phyloP scores from a whole-genome alignment of 2,888 invertebrate genomes.

The Bellardia pandia region DNA sequence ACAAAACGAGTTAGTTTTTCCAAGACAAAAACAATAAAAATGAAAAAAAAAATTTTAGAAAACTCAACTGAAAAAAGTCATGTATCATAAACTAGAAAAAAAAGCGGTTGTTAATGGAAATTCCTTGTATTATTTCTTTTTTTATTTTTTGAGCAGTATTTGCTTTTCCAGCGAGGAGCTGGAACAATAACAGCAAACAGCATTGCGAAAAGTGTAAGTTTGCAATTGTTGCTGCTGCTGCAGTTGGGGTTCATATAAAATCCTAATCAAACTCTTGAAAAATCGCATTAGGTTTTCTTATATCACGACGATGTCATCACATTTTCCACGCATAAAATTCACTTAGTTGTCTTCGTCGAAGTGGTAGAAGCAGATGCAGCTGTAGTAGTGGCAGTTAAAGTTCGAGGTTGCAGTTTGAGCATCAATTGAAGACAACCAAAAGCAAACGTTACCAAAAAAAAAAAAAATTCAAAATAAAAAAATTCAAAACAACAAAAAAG shows the following conservation, averaged over 20 bases:
- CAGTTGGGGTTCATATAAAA: constrained; percentile 82
- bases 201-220: constrained; percentile 50
- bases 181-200: constrained; percentile 5
- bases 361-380: constrained; percentile 36
- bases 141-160: constrained; percentile 2
- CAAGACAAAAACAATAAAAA: constrained; percentile 53
- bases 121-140: constrained; percentile 38
- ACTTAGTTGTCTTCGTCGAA: constrained; percentile 61
- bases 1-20: constrained; percentile 65
- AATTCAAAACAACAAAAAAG: constrained; percentile 8
- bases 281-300: constrained; percentile 83
- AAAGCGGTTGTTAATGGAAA: constrained; percentile 52
- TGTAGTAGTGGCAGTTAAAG: constrained; percentile 33
- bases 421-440: not conserved
- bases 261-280: constrained; percentile 81
- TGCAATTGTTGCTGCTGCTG: constrained; percentile 39
- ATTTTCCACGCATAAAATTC: constrained; percentile 75
- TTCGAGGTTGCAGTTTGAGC: constrained; percentile 7
- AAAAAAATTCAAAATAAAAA: not conserved
- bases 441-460: constrained; percentile 35
- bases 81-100: constrained; percentile 59
- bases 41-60: constrained; percentile 33
- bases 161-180: constrained; percentile 28
- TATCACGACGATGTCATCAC: constrained; percentile 82
- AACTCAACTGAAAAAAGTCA: constrained; percentile 47